A percentile compares a stretch with the other conserved stretches of the same genome.
Conservation (phyloP, 2,113 vertebrate species). For the Lynx canadensis region DNA sequence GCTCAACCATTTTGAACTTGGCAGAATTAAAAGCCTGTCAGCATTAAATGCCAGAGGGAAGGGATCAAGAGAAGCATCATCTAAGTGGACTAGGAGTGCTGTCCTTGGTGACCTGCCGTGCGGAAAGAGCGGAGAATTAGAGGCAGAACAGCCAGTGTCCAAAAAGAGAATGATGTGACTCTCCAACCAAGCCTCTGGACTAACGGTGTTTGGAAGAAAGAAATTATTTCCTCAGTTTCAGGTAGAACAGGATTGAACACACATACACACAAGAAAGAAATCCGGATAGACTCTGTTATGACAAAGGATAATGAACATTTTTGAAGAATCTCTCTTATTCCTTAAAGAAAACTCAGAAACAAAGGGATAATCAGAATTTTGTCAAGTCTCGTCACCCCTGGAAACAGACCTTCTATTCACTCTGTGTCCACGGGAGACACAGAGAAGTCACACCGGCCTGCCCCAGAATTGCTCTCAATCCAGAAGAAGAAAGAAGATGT, state of each 20-base stretch:
- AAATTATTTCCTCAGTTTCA: conserved; percentile 68
- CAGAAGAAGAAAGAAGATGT: not conserved
- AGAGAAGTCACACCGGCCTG: not conserved
- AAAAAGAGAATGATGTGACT: conserved; percentile 81
- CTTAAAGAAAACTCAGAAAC: not conserved
- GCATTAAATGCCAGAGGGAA: conserved; percentile 36
- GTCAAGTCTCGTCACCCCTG: not conserved
- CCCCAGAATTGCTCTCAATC: not conserved
- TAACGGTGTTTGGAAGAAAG: conserved; percentile 73
- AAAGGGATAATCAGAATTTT: not conserved
- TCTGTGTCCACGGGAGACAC: not conserved
- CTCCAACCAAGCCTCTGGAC: conserved; percentile 74
- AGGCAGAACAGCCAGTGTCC: conserved; percentile 80
- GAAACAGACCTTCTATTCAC: not conserved
- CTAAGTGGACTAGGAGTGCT: conserved; percentile 53
- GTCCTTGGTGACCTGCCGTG: conserved; percentile 79
- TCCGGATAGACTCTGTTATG: conserved; percentile 45
- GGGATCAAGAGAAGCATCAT: conserved; percentile 55
- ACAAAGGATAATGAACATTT: conserved; percentile 35
- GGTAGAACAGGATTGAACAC: conserved; percentile 53
- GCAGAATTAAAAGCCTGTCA: not conserved
- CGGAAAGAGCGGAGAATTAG: conserved; percentile 81
- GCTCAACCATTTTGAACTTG: not conserved
- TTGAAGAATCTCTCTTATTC: not conserved
- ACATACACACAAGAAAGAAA: conserved; percentile 43